Percentiles rank a stretch among this genome's conserved stretches.
Evolutionary conservation across 2,888 invertebrate species (phyloP).

Genomic region (Melieria picta): DNA sequence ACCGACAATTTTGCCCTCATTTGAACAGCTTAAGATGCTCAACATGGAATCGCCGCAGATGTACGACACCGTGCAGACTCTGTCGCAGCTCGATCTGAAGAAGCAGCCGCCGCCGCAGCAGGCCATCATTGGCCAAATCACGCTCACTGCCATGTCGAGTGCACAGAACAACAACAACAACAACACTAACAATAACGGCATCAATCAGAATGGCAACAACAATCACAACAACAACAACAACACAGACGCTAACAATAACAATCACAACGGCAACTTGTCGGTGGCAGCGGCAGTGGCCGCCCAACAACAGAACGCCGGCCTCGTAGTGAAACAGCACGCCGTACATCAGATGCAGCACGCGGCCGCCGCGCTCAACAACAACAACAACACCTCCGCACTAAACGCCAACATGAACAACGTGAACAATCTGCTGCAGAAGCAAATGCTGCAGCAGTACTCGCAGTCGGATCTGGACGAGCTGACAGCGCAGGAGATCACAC

Average conservation of each 20-base stretch:
- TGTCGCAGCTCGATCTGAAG: constrained; percentile 66
- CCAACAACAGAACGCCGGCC: constrained; percentile 51
- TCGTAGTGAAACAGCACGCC: constrained; percentile 64
- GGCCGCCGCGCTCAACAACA: constrained; percentile 54
- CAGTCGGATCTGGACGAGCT: constrained; percentile 88
- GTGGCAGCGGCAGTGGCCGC: constrained; percentile 22
- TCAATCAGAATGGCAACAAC: constrained; percentile 46
- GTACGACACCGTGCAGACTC: constrained; percentile 67
- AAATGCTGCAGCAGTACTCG: constrained; percentile 77
- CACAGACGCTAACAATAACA: constrained; percentile 43
- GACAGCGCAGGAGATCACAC: constrained; percentile 90
- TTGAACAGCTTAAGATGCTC: constrained; percentile 62
- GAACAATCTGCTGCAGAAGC: constrained; percentile 69
- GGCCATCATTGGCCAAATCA: constrained; percentile 64
- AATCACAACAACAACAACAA: constrained; percentile 50
- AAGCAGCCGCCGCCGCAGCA: constrained; percentile 64
- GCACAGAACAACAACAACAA: constrained; percentile 50
- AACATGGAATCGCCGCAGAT: constrained; percentile 68
- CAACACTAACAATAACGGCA: constrained; percentile 41
- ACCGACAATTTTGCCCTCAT: constrained; percentile 63
- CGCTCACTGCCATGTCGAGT: constrained; percentile 63
- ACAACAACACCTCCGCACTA: constrained; percentile 43
- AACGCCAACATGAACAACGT: constrained; percentile 53
- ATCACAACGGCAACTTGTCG: constrained; percentile 34
- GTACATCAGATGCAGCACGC: constrained; percentile 65